Evolutionary conservation across 2,797 vertebrate genomes (phyloP).

Genomic region (Eidolon dupreanum): DNA sequence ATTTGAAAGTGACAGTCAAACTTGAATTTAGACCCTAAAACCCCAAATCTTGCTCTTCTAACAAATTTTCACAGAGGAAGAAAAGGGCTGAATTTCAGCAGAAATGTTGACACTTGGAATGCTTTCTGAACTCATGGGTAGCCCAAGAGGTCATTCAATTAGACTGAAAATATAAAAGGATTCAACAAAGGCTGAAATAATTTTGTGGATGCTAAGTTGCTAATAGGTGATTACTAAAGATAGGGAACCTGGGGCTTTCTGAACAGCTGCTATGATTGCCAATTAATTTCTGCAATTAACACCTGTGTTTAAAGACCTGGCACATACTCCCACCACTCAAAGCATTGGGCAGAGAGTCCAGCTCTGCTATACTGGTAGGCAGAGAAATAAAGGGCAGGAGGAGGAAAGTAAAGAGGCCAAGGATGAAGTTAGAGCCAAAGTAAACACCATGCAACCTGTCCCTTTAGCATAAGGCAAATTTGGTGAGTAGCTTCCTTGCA

Average conservation of each 20-base stretch:
- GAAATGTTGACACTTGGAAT: conserved; percentile 1
- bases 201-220: conserved; percentile 30
- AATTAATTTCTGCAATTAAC: conserved; percentile 65
- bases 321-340: not conserved
- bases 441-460: not conserved
- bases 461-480: not conserved
- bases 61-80: not conserved
- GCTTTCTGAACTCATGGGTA: conserved; percentile 20
- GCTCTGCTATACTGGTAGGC: not conserved
- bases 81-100: not conserved
- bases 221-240: conserved; percentile 52
- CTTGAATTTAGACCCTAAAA: not conserved
- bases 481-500: not conserved
- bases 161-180: conserved; percentile 40
- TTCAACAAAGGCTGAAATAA: not conserved
- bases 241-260: conserved; percentile 36
- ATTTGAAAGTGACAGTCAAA: not conserved
- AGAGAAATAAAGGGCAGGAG: not conserved
- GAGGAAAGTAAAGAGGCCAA: not conserved
- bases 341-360: not conserved
- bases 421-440: not conserved
- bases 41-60: not conserved
- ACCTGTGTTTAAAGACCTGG: conserved; percentile 47
- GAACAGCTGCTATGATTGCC: conserved; percentile 43
- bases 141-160: conserved; percentile 17